These are phyloP conservation scores for Ctena decussata DNA, from an alignment of 2,888 invertebrate species.

Conservation along the genomic window DNA sequence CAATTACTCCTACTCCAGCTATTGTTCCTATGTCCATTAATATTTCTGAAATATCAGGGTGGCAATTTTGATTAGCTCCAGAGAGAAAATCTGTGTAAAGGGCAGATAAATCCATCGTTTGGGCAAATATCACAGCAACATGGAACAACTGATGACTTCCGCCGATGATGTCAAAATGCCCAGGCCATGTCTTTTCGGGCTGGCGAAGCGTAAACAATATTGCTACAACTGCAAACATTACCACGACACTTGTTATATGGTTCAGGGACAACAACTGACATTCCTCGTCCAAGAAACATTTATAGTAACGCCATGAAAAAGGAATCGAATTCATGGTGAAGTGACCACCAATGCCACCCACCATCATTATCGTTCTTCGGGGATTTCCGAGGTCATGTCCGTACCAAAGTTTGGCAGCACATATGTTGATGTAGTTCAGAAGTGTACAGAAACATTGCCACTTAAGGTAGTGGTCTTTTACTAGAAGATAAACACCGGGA, in stretches of 20 bases:
- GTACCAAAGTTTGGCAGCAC: constrained; percentile 59
- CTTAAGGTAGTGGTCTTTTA: constrained; percentile 39
- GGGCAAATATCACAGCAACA: constrained; percentile 57
- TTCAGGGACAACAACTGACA: constrained; percentile 65
- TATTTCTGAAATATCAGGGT: constrained; percentile 46
- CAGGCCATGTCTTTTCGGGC: constrained; percentile 76
- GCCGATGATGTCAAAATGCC: constrained; percentile 77
- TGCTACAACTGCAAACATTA: constrained; percentile 55
- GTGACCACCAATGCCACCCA: constrained; percentile 50
- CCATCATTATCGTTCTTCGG: constrained; percentile 53
- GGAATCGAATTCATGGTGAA: constrained; percentile 56
- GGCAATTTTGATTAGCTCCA: constrained; percentile 51
- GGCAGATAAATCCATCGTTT: constrained; percentile 56
- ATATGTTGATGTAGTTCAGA: constrained; percentile 62
- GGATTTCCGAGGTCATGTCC: constrained; percentile 60
- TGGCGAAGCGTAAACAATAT: constrained; percentile 71
- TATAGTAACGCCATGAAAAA: constrained; percentile 60
- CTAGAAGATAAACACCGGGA: constrained; percentile 48
- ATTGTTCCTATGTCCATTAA: not conserved
- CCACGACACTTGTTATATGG: constrained; percentile 56
- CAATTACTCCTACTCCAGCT: constrained; percentile 3
- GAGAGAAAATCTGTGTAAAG: constrained; percentile 50
- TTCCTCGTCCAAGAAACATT: constrained; percentile 27
- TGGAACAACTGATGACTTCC: constrained; percentile 73
- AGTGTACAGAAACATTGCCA: constrained; percentile 46